A percentile compares a stretch with the other conserved stretches of the same genome.
These are phyloP conservation scores for Megaceryle maxima DNA, from an alignment of 2,113 vertebrate genomes.

Conservation along the genomic window DNA sequence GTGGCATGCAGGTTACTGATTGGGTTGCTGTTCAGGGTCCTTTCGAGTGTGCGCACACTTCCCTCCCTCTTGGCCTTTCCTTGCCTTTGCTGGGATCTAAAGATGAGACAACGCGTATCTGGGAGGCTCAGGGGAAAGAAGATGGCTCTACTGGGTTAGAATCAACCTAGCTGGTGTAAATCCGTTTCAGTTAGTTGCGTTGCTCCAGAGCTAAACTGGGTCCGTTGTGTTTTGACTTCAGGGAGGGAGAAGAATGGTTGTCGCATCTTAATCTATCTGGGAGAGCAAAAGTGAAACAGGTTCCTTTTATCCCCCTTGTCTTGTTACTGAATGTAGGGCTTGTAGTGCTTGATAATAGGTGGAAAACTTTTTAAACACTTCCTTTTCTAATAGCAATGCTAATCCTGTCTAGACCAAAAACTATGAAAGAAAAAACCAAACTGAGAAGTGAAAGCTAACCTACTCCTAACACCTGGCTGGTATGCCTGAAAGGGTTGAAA, in stretches of 20 bases:
- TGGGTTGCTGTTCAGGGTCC: slow-evolving; percentile 63
- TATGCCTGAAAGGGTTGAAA: slow-evolving; percentile 30
- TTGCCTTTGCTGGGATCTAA: slow-evolving; percentile 11
- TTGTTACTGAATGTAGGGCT: slow-evolving; percentile 86
- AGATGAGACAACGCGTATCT: background rate
- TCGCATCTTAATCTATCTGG: slow-evolving; percentile 54
- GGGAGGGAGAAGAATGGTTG: slow-evolving; percentile 16
- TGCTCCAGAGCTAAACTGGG: slow-evolving; percentile 36
- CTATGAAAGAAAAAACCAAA: slow-evolving; percentile 69
- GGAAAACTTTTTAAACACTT: slow-evolving; percentile 68
- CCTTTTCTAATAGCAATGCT: slow-evolving; percentile 78
- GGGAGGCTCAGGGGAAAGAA: background rate
- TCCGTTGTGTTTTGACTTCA: background rate
- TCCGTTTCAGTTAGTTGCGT: background rate
- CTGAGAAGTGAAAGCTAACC: slow-evolving; percentile 57
- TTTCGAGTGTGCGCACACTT: slow-evolving; percentile 29
- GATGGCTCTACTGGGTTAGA: background rate
- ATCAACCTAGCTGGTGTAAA: background rate
- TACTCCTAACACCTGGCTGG: slow-evolving; percentile 58
- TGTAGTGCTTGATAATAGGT: slow-evolving; percentile 77
- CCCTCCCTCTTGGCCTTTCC: slow-evolving; percentile 33
- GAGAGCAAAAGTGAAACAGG: slow-evolving; percentile 57
- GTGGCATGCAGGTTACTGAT: slow-evolving; percentile 49
- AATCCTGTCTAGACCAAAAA: slow-evolving; percentile 87
- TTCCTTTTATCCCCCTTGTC: slow-evolving; percentile 69